Evolutionary conservation across 2,888 invertebrate species (phyloP).

Genomic region (Tipula confusa): DNA sequence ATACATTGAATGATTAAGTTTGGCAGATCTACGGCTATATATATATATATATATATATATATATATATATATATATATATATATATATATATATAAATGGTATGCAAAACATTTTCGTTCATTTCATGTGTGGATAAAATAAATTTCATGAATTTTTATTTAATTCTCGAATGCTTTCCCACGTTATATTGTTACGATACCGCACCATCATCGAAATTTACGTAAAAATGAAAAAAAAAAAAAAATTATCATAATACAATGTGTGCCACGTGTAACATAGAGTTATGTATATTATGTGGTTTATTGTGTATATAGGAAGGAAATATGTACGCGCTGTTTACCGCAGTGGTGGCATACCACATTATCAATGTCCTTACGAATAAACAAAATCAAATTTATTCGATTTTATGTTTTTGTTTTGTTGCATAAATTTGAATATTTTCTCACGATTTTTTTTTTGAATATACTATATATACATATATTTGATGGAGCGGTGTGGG

Average conservation of each 20-base stretch:
- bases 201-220: background rate
- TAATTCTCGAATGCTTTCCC: background rate
- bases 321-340: background rate
- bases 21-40: background rate
- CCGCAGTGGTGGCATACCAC: background rate
- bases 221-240: too few species aligned
- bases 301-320: background rate
- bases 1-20: background rate
- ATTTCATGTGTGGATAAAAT: background rate
- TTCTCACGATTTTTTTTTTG: background rate
- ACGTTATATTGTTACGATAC: background rate
- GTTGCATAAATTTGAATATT: background rate
- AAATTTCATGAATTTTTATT: background rate
- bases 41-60: background rate
- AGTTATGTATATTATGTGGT: background rate
- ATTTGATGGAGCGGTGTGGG: background rate
- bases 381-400: slow-evolving; percentile 25
- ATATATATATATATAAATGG: background rate
- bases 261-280: background rate
- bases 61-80: too few species aligned
- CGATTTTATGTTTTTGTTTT: background rate
- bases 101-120: background rate
- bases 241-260: background rate
- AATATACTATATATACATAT: background rate
- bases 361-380: slow-evolving; percentile 12